Evolutionary conservation across 2,888 invertebrate species (phyloP).

Genomic region (Heteropelma amictum): DNA sequence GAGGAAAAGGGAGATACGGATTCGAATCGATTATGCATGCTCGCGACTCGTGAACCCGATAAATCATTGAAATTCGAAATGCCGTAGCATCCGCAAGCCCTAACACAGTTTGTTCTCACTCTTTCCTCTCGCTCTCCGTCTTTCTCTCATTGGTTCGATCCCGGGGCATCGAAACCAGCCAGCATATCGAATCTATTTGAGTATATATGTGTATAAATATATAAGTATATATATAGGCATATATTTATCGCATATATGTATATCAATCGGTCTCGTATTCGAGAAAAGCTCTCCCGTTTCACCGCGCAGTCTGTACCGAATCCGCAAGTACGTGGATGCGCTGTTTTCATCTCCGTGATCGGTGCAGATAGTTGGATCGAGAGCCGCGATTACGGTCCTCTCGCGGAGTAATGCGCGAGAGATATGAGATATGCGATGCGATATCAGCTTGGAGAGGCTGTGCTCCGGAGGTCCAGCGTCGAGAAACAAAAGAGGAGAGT

Average conservation of each 20-base stretch:
- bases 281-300: no score
- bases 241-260: neutral
- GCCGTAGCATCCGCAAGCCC: constrained; percentile 46
- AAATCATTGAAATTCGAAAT: constrained; percentile 60
- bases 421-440: constrained; percentile 51
- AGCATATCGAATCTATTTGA: constrained; percentile 52
- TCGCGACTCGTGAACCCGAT: constrained; percentile 58
- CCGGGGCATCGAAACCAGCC: constrained; percentile 40
- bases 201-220: constrained; percentile 14
- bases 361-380: constrained; percentile 42
- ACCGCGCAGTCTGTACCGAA: no score
- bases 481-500: neutral
- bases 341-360: constrained; percentile 49
- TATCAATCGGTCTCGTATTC: no score
- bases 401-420: constrained; percentile 12
- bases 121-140: no score
- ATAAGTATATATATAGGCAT: neutral
- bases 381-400: constrained; percentile 52
- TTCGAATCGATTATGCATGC: constrained; percentile 60
- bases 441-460: constrained; percentile 45
- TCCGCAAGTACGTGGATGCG: constrained; percentile 12
- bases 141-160: constrained; percentile 43
- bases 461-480: constrained; percentile 14
- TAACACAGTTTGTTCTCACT: constrained; percentile 22
- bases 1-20: constrained; percentile 53